Conservation (phyloP, 2,888 invertebrate species). For the Belgica antarctica region DNA sequence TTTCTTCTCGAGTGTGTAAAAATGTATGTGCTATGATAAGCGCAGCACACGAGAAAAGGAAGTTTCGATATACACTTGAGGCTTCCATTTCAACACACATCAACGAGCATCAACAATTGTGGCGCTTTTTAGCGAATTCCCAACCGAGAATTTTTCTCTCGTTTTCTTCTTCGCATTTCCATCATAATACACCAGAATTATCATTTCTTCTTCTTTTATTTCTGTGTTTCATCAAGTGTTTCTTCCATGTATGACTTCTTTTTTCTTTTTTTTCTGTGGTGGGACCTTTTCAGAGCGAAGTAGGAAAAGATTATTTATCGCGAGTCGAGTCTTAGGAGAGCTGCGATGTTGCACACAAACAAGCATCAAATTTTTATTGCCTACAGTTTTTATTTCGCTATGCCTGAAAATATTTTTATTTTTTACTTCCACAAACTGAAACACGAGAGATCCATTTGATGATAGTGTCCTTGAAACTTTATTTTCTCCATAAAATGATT, state of each 20-base stretch:
- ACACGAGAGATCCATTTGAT: conserved; percentile 21
- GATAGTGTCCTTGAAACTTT: conserved; percentile 38
- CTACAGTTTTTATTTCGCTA: conserved; percentile 6
- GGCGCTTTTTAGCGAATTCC: conserved; percentile 35
- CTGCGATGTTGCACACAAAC: neutral
- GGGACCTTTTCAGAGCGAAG: conserved; percentile 9
- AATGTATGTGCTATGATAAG: too few relatives aligned
- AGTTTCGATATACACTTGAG: too few relatives aligned
- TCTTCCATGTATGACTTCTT: conserved; percentile 2
- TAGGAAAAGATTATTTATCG: conserved; percentile 22
- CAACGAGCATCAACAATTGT: conserved; percentile 14
- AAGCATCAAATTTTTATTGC: neutral
- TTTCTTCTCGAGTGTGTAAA: too few relatives aligned
- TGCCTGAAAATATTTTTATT: conserved; percentile 24
- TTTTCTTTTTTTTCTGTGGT: neutral
- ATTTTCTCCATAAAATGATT: conserved; percentile 21
- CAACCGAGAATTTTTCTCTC: conserved; percentile 3
- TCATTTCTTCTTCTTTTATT: conserved; percentile 35
- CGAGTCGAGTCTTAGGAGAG: neutral
- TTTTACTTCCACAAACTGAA: conserved; percentile 4
- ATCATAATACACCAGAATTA: conserved; percentile 31
- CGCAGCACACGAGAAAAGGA: too few relatives aligned
- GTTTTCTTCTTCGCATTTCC: too few relatives aligned
- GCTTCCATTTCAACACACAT: neutral
- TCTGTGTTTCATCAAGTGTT: conserved; percentile 35